Conservation (phyloP, 2,113 vertebrate species). For the Cyanoramphus novaezelandiae region DNA sequence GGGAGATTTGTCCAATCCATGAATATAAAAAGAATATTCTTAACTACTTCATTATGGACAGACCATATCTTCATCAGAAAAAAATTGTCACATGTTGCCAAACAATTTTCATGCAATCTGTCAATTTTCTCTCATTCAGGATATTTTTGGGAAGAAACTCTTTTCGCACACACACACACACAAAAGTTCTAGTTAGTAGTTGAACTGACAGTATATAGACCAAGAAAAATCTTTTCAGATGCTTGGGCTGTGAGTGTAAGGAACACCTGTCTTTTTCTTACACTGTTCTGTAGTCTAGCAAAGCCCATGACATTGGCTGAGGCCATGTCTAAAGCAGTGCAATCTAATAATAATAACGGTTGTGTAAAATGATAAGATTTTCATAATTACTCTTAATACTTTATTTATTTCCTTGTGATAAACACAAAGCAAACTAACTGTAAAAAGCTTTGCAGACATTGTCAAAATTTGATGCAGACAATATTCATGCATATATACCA, state of each 20-base stretch:
- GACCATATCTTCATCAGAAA: neutral
- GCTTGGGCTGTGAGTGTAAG: neutral
- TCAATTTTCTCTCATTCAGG: neutral
- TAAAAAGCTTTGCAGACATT: neutral
- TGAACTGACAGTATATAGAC: neutral
- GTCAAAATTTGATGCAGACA: neutral
- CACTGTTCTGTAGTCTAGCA: neutral
- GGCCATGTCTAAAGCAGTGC: neutral
- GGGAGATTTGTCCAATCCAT: neutral
- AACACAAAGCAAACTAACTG: neutral
- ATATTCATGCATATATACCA: neutral
- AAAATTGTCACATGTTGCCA: neutral
- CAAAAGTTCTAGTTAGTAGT: neutral
- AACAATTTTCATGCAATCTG: neutral
- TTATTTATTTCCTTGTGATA: neutral
- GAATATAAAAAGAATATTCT: neutral
- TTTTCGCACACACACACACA: neutral
- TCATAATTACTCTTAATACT: neutral
- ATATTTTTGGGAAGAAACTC: neutral
- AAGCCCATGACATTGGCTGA: neutral
- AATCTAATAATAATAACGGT: neutral
- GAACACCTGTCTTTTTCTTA: neutral
- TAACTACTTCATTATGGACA: neutral
- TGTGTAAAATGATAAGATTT: neutral
- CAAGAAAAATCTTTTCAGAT: neutral